Evolutionary conservation across 2,113 vertebrate species (phyloP), one percentile per base, ranked within the genome.

Genomic region (Pterocles orientalis): DNA sequence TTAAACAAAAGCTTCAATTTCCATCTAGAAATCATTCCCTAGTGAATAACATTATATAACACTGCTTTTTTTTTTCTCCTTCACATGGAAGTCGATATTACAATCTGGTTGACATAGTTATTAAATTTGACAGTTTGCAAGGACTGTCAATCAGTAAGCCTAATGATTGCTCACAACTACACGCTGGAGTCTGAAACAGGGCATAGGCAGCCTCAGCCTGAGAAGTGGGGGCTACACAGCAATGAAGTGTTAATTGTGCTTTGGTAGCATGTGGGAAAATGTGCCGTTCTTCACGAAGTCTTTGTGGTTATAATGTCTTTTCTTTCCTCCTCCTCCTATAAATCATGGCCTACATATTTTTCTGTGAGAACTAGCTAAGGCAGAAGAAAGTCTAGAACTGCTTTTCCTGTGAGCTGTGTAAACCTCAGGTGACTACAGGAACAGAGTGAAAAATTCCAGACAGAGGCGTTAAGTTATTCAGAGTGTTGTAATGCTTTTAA

Each of bases 1-100:
- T 50, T 83, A 83, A 91, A 72, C 28, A 41, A 77, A 94, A 91
- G 25, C 23, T 82, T 73, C 34, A 36, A 2, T 75, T 90, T 95
- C 53, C 23, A 60, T 72, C 23, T 43, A 64, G 86, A 76, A 71
- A 58, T 62, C 15, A 60, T 76, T 86, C 53, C 25, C 47, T 39
- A 25, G 16, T 43, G 61, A 92, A 86, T 71, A 90, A 51, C 18
- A 56, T 70, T 78, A 18, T n/a, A 75, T 50, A 88, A 65, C 34
- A 51, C 12, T 64, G 24, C 12, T 41, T 80, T n/a, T 85, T 92
- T 79, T 69, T 64, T 80, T 53, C 51, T 90, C 64, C 33, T 83
- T 83, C 62, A 45, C 26, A 34, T 18, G 24, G 33, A 88, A 77
- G 14, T 80, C 50, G 57, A 26, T 80, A 31, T 53, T 92, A 36